These are phyloP conservation scores for Syngnathus rostellatus DNA, from an alignment of 2,797 vertebrate genomes.

Conservation along the genomic window DNA sequence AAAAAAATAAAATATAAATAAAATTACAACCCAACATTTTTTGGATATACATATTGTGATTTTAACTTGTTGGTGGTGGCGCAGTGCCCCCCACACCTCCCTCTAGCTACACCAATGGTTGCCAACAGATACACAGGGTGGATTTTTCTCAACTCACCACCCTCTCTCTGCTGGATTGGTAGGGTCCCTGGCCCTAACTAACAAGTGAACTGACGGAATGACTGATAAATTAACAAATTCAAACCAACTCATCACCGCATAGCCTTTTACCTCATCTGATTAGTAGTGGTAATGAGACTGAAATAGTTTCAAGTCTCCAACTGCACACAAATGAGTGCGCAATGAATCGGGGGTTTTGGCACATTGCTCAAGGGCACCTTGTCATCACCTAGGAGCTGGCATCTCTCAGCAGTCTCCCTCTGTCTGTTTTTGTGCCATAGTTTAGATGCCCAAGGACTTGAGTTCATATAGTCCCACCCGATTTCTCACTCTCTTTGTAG, in stretches of 20 bases:
- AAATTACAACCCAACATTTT: too few species aligned
- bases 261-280: neutral
- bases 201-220: neutral
- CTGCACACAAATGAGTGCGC: neutral
- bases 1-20: too few species aligned
- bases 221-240: neutral
- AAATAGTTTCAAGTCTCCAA: neutral
- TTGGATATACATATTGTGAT: too few species aligned
- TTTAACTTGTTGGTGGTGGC: too few species aligned
- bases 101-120: too few species aligned
- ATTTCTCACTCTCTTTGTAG: conserved; percentile 10
- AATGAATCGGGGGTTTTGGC: neutral
- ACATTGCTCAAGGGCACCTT: conserved; percentile 1
- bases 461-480: conserved; percentile 16
- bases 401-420: neutral
- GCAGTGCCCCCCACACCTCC: too few species aligned
- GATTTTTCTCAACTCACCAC: too few species aligned
- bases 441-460: conserved; percentile 1
- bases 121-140: too few species aligned
- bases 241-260: neutral
- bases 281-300: neutral
- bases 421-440: neutral
- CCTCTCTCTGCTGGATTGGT: too few species aligned
- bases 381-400: neutral
- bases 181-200: too few species aligned